A percentile compares a stretch with the other conserved stretches of the same genome.
phyloP scores from a whole-genome alignment of 2,113 vertebrate species.

The Odobenus rosmarus region DNA sequence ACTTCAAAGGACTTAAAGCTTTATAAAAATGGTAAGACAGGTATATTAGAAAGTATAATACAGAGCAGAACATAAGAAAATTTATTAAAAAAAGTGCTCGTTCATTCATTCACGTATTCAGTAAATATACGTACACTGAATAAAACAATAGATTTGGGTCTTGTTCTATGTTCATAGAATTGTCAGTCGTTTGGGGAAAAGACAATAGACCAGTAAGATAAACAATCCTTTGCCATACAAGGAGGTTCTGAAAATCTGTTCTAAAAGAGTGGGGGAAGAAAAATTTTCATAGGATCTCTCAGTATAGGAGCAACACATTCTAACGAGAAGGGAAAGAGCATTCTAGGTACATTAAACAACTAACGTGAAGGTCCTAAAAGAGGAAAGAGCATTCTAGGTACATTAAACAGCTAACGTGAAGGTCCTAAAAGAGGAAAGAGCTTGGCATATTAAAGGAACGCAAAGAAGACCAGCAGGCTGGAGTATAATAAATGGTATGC shows the following conservation, averaged over 20 bases:
- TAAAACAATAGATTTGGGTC: background rate
- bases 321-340: background rate
- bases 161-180: background rate
- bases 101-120: background rate
- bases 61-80: background rate
- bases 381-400: background rate
- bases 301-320: background rate
- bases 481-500: too few relatives aligned
- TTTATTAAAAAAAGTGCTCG: background rate
- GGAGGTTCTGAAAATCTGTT: background rate
- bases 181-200: background rate
- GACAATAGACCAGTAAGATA: background rate
- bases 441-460: background rate
- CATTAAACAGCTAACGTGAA: background rate
- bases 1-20: background rate
- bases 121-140: background rate
- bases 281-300: background rate
- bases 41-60: background rate
- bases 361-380: background rate
- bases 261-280: background rate
- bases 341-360: background rate
- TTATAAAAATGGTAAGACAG: background rate
- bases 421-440: background rate
- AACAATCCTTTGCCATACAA: background rate
- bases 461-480: background rate